phyloP scores from a whole-genome alignment of 2,888 invertebrate genomes.

The Escarpia spicata region DNA sequence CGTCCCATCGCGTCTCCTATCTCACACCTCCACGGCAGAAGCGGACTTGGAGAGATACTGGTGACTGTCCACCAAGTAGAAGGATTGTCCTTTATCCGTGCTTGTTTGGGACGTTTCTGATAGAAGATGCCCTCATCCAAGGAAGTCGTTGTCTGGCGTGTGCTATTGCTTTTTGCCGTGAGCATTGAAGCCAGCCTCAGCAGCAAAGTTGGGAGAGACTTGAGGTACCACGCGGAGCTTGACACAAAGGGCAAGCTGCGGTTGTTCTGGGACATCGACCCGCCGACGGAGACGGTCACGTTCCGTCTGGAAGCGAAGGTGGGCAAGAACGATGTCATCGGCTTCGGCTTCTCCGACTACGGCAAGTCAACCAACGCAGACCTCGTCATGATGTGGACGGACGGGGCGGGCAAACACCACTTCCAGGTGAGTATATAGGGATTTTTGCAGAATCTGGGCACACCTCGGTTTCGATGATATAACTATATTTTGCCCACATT shows the following conservation, averaged over 20 bases:
- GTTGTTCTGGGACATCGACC: constrained; percentile 40
- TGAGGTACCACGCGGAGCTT: constrained; percentile 36
- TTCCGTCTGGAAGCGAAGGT: constrained; percentile 39
- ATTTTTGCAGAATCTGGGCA: too few relatives aligned
- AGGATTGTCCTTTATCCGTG: not conserved
- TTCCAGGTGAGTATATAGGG: constrained; percentile 45
- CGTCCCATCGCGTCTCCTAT: not conserved
- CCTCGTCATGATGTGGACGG: constrained; percentile 55
- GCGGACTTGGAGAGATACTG: not conserved
- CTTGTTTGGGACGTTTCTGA: not conserved
- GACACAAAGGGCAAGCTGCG: constrained; percentile 34
- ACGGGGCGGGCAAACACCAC: constrained; percentile 44
- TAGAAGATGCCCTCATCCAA: not conserved
- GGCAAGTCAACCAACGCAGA: constrained; percentile 50
- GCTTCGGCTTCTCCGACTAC: constrained; percentile 51
- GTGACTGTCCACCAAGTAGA: not conserved
- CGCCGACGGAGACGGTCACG: constrained; percentile 31
- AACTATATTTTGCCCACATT: too few relatives aligned
- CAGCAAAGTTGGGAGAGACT: not conserved
- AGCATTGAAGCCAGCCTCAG: not conserved
- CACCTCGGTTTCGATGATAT: too few relatives aligned
- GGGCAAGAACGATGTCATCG: constrained; percentile 38
- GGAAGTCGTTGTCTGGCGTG: not conserved
- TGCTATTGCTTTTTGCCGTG: not conserved
- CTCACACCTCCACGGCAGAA: not conserved